Conservation (phyloP, 2,113 vertebrate species). For the Siphamia tubifer region DNA sequence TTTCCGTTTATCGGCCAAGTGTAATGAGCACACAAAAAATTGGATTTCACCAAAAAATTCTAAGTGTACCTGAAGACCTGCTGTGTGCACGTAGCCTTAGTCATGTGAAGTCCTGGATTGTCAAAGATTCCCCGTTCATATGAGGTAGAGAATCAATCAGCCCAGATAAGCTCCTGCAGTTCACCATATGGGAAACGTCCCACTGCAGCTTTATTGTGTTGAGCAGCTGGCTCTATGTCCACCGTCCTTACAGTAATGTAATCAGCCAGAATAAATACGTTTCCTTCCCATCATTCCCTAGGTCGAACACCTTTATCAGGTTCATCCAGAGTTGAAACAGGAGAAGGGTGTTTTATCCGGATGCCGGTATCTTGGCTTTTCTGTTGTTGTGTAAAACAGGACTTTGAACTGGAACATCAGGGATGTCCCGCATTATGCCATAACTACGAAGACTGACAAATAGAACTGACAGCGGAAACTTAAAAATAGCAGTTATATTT, state of each 20-base stretch:
- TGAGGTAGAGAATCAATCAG: conserved; percentile 11
- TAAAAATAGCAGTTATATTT: too few relatives aligned
- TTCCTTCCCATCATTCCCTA: conserved; percentile 43
- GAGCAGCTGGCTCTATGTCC: not conserved
- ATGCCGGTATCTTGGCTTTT: not conserved
- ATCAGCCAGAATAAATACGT: conserved; percentile 17
- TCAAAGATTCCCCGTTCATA: not conserved
- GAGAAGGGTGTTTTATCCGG: not conserved
- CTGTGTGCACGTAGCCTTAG: too few relatives aligned
- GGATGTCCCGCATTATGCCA: too few relatives aligned
- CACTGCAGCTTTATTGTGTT: conserved; percentile 12
- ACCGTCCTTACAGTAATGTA: conserved; percentile 23
- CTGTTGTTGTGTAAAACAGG: not conserved
- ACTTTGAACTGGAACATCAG: not conserved
- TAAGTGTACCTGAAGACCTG: too few relatives aligned
- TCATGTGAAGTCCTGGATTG: not conserved
- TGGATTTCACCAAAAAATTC: too few relatives aligned
- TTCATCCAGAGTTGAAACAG: not conserved
- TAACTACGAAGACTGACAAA: too few relatives aligned
- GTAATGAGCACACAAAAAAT: too few relatives aligned
- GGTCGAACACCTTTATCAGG: conserved; percentile 12
- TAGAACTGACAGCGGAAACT: too few relatives aligned
- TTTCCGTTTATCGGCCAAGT: too few relatives aligned
- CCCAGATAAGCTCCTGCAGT: conserved; percentile 19
- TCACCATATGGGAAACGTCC: conserved; percentile 8